Percentiles rank a stretch among this genome's conserved stretches.
These are phyloP conservation scores for Calidris pugnax DNA, from an alignment of 2,113 vertebrate species.

Conservation along the genomic window DNA sequence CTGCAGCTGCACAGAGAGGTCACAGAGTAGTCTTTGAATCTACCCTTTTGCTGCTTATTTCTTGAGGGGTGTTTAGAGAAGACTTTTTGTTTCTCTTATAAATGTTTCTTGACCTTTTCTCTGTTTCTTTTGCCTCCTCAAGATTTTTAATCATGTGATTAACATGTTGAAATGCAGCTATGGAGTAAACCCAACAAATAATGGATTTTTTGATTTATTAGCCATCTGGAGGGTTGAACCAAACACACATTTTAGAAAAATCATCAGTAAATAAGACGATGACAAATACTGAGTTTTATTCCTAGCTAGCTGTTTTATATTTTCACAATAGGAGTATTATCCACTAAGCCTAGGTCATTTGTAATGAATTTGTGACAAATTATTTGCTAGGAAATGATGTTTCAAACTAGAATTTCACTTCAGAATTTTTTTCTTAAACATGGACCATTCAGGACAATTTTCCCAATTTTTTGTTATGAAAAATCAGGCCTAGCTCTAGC, in stretches of 20 bases:
- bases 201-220: background rate
- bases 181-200: background rate
- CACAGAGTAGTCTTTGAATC: background rate
- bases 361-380: background rate
- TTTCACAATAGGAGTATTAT: background rate
- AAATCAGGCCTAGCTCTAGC: background rate
- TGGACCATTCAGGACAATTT: background rate
- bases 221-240: background rate
- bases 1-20: background rate
- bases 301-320: background rate
- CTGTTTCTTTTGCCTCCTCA: background rate
- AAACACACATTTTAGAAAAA: background rate
- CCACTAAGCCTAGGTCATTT: background rate
- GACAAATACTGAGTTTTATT: background rate
- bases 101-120: background rate
- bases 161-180: background rate
- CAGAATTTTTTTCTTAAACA: background rate
- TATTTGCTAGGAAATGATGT: background rate
- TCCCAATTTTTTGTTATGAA: background rate
- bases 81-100: background rate
- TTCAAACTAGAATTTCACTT: background rate
- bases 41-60: background rate
- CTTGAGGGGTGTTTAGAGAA: background rate
- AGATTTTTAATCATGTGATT: background rate
- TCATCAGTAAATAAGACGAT: background rate